Evolutionary conservation across 37 sponge, comb jelly and placozoan genomes (phyloP).

Genomic region (Eunapius fragilis): DNA sequence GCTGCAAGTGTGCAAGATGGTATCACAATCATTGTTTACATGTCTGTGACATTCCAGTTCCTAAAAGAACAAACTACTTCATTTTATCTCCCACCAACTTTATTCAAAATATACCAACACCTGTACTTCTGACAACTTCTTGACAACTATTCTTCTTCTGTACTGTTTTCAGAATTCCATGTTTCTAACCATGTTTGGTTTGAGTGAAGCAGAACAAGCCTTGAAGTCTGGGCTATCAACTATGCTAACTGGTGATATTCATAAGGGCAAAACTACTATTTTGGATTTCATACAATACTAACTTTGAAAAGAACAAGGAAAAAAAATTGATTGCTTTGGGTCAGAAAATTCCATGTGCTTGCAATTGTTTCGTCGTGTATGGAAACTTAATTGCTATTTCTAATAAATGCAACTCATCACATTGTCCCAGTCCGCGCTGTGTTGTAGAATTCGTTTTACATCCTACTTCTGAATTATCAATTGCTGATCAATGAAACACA

Average conservation of each 20-base stretch:
- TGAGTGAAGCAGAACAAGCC: neutral
- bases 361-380: neutral
- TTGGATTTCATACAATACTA: neutral
- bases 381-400: no score
- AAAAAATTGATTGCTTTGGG: neutral
- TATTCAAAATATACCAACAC: neutral
- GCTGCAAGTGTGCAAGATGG: neutral
- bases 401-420: neutral
- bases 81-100: neutral
- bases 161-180: neutral
- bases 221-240: neutral
- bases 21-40: neutral
- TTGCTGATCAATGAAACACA: no score
- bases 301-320: neutral
- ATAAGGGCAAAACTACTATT: neutral
- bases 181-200: neutral
- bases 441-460: no score
- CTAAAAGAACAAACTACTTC: neutral
- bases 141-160: neutral
- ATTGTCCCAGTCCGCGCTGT: no score
- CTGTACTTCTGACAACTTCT: neutral
- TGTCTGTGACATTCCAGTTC: neutral
- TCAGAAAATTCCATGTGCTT: neutral
- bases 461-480: no score
- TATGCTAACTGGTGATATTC: neutral